These are phyloP conservation scores for Conus ventricosus DNA, from an alignment of 1,140 invertebrate species.

Conservation along the genomic window DNA sequence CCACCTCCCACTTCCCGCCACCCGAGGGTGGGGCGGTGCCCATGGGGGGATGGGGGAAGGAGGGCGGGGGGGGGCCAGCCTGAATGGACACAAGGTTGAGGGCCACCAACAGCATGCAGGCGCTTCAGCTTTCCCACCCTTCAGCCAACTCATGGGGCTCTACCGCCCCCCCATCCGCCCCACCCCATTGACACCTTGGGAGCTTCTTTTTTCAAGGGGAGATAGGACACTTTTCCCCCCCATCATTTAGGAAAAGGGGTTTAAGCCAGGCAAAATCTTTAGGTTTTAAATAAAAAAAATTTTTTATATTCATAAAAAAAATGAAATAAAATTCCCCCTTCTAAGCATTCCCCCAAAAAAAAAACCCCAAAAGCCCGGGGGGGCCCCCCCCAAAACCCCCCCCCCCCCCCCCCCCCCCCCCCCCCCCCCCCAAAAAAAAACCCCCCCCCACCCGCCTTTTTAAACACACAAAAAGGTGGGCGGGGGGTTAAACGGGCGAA, in stretches of 20 bases:
- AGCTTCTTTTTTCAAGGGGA: constrained; percentile 43
- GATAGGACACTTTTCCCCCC: background rate
- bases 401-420: too few relatives aligned
- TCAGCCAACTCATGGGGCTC: constrained; percentile 56
- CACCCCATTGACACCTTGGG: constrained; percentile 60
- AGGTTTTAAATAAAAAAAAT: too few relatives aligned
- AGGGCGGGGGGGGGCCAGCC: background rate
- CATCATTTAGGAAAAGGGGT: too few relatives aligned
- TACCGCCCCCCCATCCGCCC: constrained; percentile 68
- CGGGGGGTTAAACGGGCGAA: too few relatives aligned
- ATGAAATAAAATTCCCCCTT: background rate
- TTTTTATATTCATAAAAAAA: background rate
- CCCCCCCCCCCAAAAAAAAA: too few relatives aligned
- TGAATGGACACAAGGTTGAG: constrained; percentile 45
- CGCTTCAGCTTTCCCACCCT: constrained; percentile 34
- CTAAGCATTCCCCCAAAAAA: too few relatives aligned
- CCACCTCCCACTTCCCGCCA: constrained; percentile 37
- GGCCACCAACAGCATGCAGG: constrained; percentile 51
- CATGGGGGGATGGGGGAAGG: constrained; percentile 4
- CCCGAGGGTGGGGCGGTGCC: constrained; percentile 34
- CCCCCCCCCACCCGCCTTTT: too few relatives aligned
- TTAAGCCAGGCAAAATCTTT: too few relatives aligned
- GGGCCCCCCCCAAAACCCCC: too few relatives aligned
- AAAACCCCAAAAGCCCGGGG: too few relatives aligned
- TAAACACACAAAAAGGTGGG: too few relatives aligned